Evolutionary conservation across 2,797 vertebrate species (phyloP), one percentile per base, ranked within the genome.

Genomic region (Cynopterus sphinx): DNA sequence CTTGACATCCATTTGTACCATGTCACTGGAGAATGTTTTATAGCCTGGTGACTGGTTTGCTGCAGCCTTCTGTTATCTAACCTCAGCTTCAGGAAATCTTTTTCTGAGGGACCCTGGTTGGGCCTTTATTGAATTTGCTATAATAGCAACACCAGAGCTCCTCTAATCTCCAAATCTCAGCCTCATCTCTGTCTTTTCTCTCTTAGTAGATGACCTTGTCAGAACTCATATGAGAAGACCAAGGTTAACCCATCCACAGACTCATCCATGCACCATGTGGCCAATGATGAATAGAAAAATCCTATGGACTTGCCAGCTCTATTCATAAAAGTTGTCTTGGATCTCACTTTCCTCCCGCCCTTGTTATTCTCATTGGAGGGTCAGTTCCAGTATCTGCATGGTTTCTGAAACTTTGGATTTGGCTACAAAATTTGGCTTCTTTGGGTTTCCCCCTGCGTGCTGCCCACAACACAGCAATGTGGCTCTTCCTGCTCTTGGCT

Each of bases 401-500:
- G 77, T 33, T 97, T 93, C 85, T 57, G 74, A 61, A 16, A n/a
- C 81, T 91, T 90, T 71, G 82, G 74, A 85, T 78, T 95, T 96
- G 95, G 83, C 87, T 65, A 19, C 1, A 55, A 63, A 86, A 79
- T 68, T 86, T 88, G 93, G 73, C 81, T 93, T 17, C 75, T 74
- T n/a, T 43, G 61, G 68, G 15, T 84, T 55, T 91, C 41, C 36
- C 28, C 59, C 91, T 85, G 61, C 33, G 71, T n/a, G 31, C 61
- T 70, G 22, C 92, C 88, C 67, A 87, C 81, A 55, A 97, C 90
- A 90, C 43, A 96, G 87, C 28, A 11, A 36, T 83, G 41, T 41
- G 57, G 68, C 81, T 95, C 77, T 70, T 94, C 21, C 4, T 33
- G 17, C 73, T 86, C 43, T 92, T 88, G 87, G 90, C 43, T 74